A percentile compares a stretch with the other conserved stretches of the same genome.
These are phyloP conservation scores for Isichthys henryi DNA, from an alignment of 2,113 vertebrate species.

Conservation along the genomic window DNA sequence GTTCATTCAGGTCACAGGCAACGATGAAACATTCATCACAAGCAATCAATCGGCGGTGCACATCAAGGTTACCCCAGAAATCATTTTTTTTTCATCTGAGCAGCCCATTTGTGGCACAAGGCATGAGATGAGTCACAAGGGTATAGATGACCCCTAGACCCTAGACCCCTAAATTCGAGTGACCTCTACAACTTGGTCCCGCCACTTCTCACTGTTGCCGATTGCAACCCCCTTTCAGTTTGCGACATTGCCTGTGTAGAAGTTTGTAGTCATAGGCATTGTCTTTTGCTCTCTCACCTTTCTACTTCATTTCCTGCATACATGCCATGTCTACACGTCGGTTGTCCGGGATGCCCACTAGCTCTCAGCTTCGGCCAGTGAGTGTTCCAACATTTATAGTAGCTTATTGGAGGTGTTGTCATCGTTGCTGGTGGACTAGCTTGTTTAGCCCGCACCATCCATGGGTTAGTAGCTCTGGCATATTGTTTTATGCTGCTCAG, in stretches of 20 bases:
- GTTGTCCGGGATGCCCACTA: not conserved
- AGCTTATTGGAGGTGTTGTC: not conserved
- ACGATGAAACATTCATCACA: not conserved
- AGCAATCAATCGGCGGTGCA: not conserved
- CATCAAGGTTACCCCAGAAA: not conserved
- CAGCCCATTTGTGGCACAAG: not conserved
- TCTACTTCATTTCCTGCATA: conserved; percentile 28
- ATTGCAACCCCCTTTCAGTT: not conserved
- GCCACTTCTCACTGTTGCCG: not conserved
- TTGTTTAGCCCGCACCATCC: not conserved
- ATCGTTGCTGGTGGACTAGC: not conserved
- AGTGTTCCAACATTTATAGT: not conserved
- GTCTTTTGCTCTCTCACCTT: conserved; percentile 66
- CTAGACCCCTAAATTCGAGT: not conserved
- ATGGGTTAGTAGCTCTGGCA: not conserved
- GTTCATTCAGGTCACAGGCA: not conserved
- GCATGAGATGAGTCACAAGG: not conserved
- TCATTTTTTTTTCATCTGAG: not conserved
- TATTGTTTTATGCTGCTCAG: not conserved
- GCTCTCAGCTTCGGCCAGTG: not conserved
- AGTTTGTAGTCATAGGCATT: conserved; percentile 49
- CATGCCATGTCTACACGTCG: not conserved
- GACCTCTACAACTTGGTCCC: not conserved
- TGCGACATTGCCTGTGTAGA: not conserved
- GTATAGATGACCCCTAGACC: too few relatives aligned